phyloP scores from a whole-genome alignment of 2,113 vertebrate species.

The Chlorocebus sabaeus region DNA sequence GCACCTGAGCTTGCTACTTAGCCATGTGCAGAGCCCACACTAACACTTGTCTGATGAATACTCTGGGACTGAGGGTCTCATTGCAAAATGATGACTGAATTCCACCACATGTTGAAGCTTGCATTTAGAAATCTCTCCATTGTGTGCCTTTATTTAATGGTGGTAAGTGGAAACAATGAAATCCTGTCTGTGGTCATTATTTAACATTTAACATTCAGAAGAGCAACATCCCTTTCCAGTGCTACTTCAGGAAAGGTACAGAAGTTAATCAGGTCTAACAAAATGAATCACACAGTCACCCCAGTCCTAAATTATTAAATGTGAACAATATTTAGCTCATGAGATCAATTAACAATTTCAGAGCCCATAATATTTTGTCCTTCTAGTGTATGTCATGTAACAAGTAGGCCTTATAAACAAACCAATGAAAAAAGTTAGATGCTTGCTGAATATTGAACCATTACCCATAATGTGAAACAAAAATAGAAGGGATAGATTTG shows the following conservation, averaged over 20 bases:
- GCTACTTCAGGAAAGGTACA: not conserved
- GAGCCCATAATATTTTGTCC: not conserved
- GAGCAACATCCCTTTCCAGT: not conserved
- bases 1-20: not conserved
- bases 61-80: not conserved
- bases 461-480: not conserved
- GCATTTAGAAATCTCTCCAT: not conserved
- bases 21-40: slow-evolving; percentile 17
- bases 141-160: not conserved
- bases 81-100: not conserved
- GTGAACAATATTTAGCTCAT: not conserved
- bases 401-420: not conserved
- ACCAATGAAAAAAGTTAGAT: not conserved
- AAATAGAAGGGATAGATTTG: not conserved
- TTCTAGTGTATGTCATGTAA: not conserved
- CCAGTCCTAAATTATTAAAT: not conserved
- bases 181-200: not conserved
- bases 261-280: not conserved
- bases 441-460: not conserved
- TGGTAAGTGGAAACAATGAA: not conserved
- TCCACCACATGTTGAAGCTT: not conserved
- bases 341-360: not conserved
- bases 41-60: not conserved
- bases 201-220: not conserved
- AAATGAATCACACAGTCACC: not conserved